These are phyloP conservation scores for Phortica okadai DNA, from an alignment of 2,888 invertebrate genomes.

Conservation along the genomic window DNA sequence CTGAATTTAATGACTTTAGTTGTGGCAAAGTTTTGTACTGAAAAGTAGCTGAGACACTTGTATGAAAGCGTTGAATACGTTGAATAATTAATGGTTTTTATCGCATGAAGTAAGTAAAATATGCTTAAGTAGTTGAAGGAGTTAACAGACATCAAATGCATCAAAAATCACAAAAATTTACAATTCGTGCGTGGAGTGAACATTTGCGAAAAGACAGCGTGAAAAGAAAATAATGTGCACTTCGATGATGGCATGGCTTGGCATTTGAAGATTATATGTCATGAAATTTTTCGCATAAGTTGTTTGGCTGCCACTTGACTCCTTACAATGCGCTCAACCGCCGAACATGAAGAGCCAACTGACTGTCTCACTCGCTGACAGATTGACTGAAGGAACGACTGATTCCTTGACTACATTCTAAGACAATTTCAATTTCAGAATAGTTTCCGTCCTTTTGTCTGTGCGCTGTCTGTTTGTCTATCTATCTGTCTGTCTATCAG, in stretches of 20 bases:
- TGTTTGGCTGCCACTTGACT: not conserved
- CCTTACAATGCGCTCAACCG: not conserved
- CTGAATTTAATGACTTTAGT: not conserved
- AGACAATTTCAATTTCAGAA: not conserved
- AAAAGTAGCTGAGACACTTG: no score
- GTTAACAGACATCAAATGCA: not conserved
- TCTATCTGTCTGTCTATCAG: not conserved
- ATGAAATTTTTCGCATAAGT: conserved; percentile 36
- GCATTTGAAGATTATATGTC: conserved; percentile 38
- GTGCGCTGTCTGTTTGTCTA: not conserved
- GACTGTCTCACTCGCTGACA: not conserved
- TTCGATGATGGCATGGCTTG: not conserved
- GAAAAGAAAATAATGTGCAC: no score
- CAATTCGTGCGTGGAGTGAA: not conserved
- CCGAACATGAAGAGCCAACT: not conserved
- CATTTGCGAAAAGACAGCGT: no score
- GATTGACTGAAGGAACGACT: not conserved
- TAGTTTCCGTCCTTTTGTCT: not conserved
- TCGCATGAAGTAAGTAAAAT: no score
- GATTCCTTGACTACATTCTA: not conserved
- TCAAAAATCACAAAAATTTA: not conserved
- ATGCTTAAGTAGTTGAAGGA: no score
- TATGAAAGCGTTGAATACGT: not conserved
- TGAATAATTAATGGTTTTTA: not conserved
- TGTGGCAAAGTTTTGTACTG: not conserved